Evolutionary conservation across 2,113 vertebrate species (phyloP).

Genomic region (Climacteris rufus): DNA sequence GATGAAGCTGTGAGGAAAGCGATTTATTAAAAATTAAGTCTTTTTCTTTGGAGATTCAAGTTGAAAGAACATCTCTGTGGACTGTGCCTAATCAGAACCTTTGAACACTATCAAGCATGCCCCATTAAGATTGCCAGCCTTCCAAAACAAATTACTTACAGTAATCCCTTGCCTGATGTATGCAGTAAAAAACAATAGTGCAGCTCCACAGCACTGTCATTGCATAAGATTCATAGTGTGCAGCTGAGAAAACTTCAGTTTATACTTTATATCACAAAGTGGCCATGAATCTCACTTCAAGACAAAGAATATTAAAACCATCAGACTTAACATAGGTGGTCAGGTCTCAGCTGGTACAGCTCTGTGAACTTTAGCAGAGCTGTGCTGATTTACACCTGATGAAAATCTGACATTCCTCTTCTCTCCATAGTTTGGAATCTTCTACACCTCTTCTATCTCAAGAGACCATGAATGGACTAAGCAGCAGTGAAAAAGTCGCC

Average conservation of each 20-base stretch:
- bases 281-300: constrained; percentile 61
- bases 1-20: constrained; percentile 43
- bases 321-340: neutral
- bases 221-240: constrained; percentile 71
- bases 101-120: constrained; percentile 66
- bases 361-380: neutral
- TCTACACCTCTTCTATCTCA: neutral
- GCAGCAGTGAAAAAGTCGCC: neutral
- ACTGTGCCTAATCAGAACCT: constrained; percentile 68
- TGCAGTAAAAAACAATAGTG: constrained; percentile 52
- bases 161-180: constrained; percentile 51
- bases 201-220: neutral
- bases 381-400: neutral
- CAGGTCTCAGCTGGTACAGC: neutral
- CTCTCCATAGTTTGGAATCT: neutral
- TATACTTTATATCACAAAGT: constrained; percentile 57
- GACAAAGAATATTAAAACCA: constrained; percentile 24
- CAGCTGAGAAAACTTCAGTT: constrained; percentile 72
- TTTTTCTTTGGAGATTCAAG: constrained; percentile 50
- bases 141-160: constrained; percentile 70
- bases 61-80: constrained; percentile 57
- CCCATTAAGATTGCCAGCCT: constrained; percentile 61
- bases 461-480: neutral
- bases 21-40: constrained; percentile 60
- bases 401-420: neutral